Evolutionary conservation across 1,140 invertebrate genomes (phyloP), one percentile per base, ranked within the genome.

Genomic region (Archegozetes longisetosus): DNA sequence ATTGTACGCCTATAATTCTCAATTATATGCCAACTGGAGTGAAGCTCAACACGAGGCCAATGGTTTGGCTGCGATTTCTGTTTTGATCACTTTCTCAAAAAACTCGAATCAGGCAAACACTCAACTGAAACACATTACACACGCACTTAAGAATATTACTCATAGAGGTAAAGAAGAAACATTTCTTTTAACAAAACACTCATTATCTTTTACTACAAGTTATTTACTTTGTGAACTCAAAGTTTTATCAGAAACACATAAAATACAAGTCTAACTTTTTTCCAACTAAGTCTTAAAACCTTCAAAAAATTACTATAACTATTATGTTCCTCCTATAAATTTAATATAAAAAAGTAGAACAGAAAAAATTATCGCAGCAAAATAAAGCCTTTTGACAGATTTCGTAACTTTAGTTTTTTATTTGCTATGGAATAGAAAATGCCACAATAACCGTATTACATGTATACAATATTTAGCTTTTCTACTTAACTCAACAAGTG

Each of bases 11-110:
- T 97, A 88, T 76, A 96, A 96, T 71, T 86, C 88, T 61, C 88
- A 96, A 71, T 76, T 97, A n/a, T 96, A 96, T 75, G 84, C 85
- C 68, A 95, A 95, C 71, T 90, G 93, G 81, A 84, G 86, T 27
- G 88, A 94, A 75, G 92, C 92, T 25, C 84, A 64, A 28, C 49
- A 56, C 46, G 87, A 88, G 72, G 88, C 87, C 28, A 87, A 92
- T 71, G 91, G 91, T 28, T 80, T 95, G 62, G 86, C 93, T 4
- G 89, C 84, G 12, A 86, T 97, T 63, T 90, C 90, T 14, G 74
- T 96, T 61, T 88, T 97, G 17, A 46, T 63, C 13, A 27, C 26
- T 23, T 14, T 52, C 12, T 23, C 58, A 9, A 20, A 49, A 25
- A 32, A 53, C 26, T 24, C 56, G 9, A 47, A 28, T 12, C 26